Percentiles rank a stretch among this genome's conserved stretches.
phyloP scores from a whole-genome alignment of 1,140 invertebrate species.

The Rhagoletis pomonella region DNA sequence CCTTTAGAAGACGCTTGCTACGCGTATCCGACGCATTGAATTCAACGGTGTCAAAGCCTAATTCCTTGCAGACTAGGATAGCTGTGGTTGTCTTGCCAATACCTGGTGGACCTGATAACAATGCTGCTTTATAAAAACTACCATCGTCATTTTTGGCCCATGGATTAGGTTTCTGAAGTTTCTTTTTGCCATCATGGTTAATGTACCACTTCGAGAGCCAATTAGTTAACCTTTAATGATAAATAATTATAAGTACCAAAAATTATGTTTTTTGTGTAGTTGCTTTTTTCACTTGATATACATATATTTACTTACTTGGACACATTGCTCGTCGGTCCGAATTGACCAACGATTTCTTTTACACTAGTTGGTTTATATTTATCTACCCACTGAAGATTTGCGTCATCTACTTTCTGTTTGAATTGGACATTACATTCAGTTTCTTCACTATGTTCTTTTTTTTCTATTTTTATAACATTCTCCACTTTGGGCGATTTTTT shows the following conservation, averaged over 20 bases:
- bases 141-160: conserved; percentile 89
- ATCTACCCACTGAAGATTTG: conserved; percentile 88
- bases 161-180: conserved; percentile 81
- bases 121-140: conserved; percentile 91
- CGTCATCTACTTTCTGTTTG: conserved; percentile 56
- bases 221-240: conserved; percentile 77
- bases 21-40: conserved; percentile 98
- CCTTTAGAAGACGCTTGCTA: conserved; percentile 91
- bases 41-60: conserved; percentile 93
- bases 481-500: conserved; percentile 55
- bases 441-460: conserved; percentile 54
- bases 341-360: conserved; percentile 95
- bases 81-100: conserved; percentile 95
- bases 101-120: conserved; percentile 96
- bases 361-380: conserved; percentile 94
- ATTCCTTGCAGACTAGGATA: conserved; percentile 86
- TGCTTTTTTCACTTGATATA: too few relatives aligned
- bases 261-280: neutral
- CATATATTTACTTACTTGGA: conserved; percentile 79
- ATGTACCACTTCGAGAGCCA: conserved; percentile 96
- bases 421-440: conserved; percentile 42
- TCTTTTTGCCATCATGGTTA: conserved; percentile 82
- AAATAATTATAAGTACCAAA: neutral
- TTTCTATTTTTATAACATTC: conserved; percentile 1
- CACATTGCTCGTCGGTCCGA: conserved; percentile 93